Base-by-base conservation (phyloP, 2,797 vertebrate genomes). In the Lacerta bilineata region DNA sequence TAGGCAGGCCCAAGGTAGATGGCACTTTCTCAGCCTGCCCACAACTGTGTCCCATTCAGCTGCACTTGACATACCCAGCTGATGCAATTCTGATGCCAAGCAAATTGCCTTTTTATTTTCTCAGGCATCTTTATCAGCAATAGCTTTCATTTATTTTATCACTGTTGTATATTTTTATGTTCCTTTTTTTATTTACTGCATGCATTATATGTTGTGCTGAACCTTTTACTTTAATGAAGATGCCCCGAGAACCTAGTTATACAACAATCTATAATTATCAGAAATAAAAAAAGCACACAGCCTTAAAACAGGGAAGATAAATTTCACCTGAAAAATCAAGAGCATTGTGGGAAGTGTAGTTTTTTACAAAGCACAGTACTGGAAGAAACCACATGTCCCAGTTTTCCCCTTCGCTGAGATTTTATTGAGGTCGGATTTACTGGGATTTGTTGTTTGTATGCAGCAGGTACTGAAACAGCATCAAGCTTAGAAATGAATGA, bases 121-220 rank as follows among this genome's bases (percentile, higher is more conserved):
- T 50, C 7, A 74, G 46, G 11, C 46, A 2, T 84, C 55, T 74
- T 25, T 71, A 59, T 27, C 20, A 59, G 20, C 59, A 33, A 59
- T 61, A 8, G 23, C 59, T 84, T 83, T 50, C 46, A 83, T n/a
- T 27, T 82, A 46, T 69, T 83, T 83, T 83, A 46, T 43, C 36
- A 17, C 17, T n/a, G 29, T 0, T 27, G n/a, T n/a, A 20, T 46
- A 46, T 82, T 25, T 72, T 82, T 46, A 69, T 69, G 41, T 41
- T 46, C 46, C 11, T 61, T 59, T 17, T 59, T 59, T 17, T 59
- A 7, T 29, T 78, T 20, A 33, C 9, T n/a, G 43, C 27, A 50
- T 78, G 27, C 9, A 29, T 78, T 55, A n/a, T 33, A 9, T 80
- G 55, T 13, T 18, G 33, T 59, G 17, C 8, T n/a, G 13, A 64